phyloP scores from a whole-genome alignment of 2,113 vertebrate genomes.

The Amphiprion ocellaris region DNA sequence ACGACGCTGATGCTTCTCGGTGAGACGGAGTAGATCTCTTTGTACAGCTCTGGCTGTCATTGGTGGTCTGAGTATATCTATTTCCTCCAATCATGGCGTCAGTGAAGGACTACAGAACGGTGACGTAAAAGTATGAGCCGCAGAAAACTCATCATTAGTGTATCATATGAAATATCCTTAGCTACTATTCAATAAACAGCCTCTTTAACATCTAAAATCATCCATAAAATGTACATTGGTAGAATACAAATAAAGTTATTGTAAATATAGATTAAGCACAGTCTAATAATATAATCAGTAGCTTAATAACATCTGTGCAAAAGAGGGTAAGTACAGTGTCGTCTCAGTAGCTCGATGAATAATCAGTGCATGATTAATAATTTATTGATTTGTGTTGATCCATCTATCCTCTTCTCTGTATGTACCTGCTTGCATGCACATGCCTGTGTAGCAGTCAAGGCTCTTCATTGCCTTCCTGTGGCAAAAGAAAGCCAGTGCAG shows the following conservation, averaged over 20 bases:
- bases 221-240: background rate
- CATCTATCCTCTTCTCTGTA: background rate
- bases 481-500: constrained; percentile 73
- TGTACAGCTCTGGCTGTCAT: constrained; percentile 83
- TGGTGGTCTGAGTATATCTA: constrained; percentile 77
- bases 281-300: too few relatives aligned
- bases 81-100: constrained; percentile 77
- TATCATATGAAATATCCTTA: background rate
- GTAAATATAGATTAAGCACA: too few relatives aligned
- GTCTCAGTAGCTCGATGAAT: background rate
- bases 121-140: constrained; percentile 50
- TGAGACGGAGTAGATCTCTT: constrained; percentile 87
- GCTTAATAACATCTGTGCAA: too few relatives aligned
- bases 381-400: constrained; percentile 17
- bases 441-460: constrained; percentile 61
- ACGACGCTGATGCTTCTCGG: constrained; percentile 67
- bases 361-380: background rate
- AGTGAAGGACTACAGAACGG: constrained; percentile 21
- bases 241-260: too few relatives aligned
- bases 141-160: background rate
- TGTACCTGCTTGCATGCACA: constrained; percentile 50
- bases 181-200: background rate
- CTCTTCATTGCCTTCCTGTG: constrained; percentile 83
- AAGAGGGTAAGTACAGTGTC: too few relatives aligned
- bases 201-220: background rate